These are phyloP conservation scores for Lymantria monacha DNA, from an alignment of 2,888 invertebrate genomes.

Conservation along the genomic window DNA sequence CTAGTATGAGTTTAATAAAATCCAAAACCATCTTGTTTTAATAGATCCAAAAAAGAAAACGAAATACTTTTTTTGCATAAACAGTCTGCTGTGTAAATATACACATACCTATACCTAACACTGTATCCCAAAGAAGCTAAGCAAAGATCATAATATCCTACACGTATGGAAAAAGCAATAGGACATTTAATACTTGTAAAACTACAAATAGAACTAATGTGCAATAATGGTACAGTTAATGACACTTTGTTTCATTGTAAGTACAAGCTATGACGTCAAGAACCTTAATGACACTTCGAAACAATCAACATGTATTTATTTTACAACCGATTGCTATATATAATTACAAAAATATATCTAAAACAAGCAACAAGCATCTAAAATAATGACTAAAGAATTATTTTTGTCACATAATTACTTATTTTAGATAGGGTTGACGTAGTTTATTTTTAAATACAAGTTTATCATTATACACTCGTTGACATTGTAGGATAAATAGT, in stretches of 20 bases:
- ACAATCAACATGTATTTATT: not conserved
- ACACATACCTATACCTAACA: too few relatives aligned
- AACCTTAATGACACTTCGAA: not conserved
- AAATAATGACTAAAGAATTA: slow-evolving; percentile 8
- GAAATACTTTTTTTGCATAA: too few relatives aligned
- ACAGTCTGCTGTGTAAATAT: too few relatives aligned
- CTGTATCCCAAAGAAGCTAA: too few relatives aligned
- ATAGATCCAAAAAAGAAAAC: too few relatives aligned
- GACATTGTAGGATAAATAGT: slow-evolving; percentile 37
- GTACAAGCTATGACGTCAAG: not conserved
- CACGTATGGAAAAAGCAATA: too few relatives aligned
- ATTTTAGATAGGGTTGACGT: slow-evolving; percentile 41
- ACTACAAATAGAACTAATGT: not conserved
- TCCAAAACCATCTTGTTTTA: too few relatives aligned
- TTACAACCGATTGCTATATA: not conserved
- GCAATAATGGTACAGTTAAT: not conserved
- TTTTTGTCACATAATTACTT: slow-evolving; percentile 23
- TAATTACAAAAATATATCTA: slow-evolving; percentile 17
- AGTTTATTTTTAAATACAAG: slow-evolving; percentile 32
- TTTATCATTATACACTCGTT: slow-evolving; percentile 41
- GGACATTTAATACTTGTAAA: not conserved
- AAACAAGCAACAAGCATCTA: too few relatives aligned
- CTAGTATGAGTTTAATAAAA: too few relatives aligned
- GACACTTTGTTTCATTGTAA: not conserved
- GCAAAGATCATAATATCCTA: too few relatives aligned